A percentile compares a stretch with the other conserved stretches of the same genome.
These are phyloP conservation scores for Phalacrocorax carbo DNA, from an alignment of 2,113 vertebrate species.

Conservation along the genomic window DNA sequence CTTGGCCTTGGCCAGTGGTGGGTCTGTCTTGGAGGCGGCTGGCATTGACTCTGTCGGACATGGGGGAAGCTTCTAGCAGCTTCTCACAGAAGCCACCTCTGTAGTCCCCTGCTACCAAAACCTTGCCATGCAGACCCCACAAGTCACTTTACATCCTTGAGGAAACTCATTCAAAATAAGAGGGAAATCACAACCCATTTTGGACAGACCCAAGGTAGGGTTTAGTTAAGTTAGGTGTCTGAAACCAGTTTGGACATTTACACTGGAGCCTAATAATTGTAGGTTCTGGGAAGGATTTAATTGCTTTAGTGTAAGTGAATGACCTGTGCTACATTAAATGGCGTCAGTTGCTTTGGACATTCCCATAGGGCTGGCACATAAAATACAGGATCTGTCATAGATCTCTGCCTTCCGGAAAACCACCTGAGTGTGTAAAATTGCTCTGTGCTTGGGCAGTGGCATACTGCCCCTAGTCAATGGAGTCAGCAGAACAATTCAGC, in stretches of 20 bases:
- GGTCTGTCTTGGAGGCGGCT: fast-evolving
- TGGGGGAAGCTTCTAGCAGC: fast-evolving
- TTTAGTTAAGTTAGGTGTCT: background rate
- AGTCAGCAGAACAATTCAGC: background rate
- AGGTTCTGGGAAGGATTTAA: background rate
- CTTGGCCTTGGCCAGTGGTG: fast-evolving
- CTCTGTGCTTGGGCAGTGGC: background rate
- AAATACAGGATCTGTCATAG: background rate
- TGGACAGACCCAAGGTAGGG: background rate
- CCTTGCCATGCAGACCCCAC: background rate
- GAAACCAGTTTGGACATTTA: background rate
- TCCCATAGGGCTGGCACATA: background rate
- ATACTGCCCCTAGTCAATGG: background rate
- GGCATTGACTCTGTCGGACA: fast-evolving
- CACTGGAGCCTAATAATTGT: background rate
- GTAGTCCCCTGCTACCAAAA: background rate
- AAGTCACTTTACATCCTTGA: background rate
- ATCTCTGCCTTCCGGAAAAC: background rate
- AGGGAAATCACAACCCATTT: background rate
- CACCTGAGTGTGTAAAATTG: background rate
- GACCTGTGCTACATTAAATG: background rate
- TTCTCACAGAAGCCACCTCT: background rate
- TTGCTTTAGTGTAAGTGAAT: background rate
- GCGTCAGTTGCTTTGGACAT: background rate
- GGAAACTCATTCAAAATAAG: background rate